Conservation (phyloP, 2,113 vertebrate genomes). For the Daboia siamensis region DNA sequence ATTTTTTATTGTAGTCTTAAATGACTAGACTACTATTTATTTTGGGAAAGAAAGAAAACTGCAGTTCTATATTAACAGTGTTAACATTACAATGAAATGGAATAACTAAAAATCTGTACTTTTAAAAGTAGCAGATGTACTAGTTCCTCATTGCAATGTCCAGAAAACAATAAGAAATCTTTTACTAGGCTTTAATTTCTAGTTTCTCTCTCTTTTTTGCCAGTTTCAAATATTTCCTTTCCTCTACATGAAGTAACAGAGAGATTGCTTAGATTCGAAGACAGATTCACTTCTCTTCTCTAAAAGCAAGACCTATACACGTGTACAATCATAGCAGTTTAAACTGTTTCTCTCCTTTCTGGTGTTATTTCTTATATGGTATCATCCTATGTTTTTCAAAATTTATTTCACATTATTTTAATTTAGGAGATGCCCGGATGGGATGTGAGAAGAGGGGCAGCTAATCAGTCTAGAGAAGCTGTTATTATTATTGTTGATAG, state of each 20-base stretch:
- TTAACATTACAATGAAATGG: not conserved
- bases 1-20: not conserved
- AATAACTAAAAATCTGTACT: not conserved
- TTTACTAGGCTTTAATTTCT: not conserved
- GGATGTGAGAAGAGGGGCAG: not conserved
- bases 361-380: not conserved
- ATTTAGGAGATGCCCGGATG: not conserved
- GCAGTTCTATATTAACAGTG: not conserved
- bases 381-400: not conserved
- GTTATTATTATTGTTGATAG: not conserved
- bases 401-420: not conserved
- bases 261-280: not conserved
- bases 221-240: not conserved
- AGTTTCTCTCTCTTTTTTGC: not conserved
- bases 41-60: not conserved
- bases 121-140: not conserved
- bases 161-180: not conserved
- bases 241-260: not conserved
- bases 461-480: not conserved
- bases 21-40: not conserved
- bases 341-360: not conserved
- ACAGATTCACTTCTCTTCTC: not conserved
- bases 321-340: not conserved
- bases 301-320: not conserved
- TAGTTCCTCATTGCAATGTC: not conserved